Base-by-base conservation (phyloP, 2,797 vertebrate species). In the Rhinatrema bivittatum region DNA sequence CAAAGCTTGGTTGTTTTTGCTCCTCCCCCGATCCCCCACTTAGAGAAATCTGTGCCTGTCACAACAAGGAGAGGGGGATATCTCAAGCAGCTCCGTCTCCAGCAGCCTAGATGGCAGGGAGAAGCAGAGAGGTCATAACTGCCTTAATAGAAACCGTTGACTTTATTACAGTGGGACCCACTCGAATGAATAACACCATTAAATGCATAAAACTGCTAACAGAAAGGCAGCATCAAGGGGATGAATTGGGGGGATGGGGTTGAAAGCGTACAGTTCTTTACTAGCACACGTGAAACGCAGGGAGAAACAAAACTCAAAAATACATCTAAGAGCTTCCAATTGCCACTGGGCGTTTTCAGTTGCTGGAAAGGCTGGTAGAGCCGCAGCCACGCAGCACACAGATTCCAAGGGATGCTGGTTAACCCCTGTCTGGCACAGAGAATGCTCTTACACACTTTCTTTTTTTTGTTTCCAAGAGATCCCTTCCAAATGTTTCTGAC, bases 61-160 rank as follows among this genome's bases (percentile, higher is more conserved):
- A 37, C n/a, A n/a, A n/a, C n/a, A n/a, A n/a, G n/a, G n/a, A n/a
- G n/a, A n/a, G 59, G 42, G 53, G 41, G 29, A 52, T 65, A 66
- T 63, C 33, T 47, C 49, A 66, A 30, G 40, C 55, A 41, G 47
- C 50, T 32, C 34, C 56, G 60, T 45, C 46, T 46, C 52, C 56
- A 66, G 56, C 51, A 61, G 23, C 46, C 50, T n/a, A n/a, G n/a
- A n/a, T n/a, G n/a, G n/a, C n/a, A n/a, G n/a, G n/a, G 32, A 66
- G 33, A 41, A 38, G 36, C 43, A 38, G 22, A 22, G 38, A 42
- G 47, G 32, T 42, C 36, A 15, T 50, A 55, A 54, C 32, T 50
- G 49, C 50, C 38, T 40, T 75, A 65, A 72, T 64, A 52, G 56
- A 47, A 36, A 38, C 26, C 41, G 47, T 62, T 58, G 60, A 63